A percentile compares a stretch with the other conserved stretches of the same genome.
Conservation (phyloP, 1,140 invertebrate genomes). For the Brachionus sp. region DNA sequence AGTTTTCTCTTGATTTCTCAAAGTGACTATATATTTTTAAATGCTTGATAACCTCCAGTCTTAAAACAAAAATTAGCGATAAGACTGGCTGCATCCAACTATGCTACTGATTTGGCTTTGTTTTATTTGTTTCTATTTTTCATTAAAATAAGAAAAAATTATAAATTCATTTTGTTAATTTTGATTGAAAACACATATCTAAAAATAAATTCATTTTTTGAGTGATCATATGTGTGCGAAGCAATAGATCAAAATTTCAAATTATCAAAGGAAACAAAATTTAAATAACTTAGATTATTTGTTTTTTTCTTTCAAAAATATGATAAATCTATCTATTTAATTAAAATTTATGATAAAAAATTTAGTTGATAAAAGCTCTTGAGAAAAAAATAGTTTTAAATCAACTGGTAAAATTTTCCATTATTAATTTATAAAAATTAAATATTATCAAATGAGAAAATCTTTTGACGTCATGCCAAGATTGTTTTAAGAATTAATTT, state of each 20-base stretch:
- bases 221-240: background rate
- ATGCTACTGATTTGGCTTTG: background rate
- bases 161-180: background rate
- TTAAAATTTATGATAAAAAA: constrained; percentile 16
- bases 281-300: background rate
- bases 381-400: background rate
- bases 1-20: background rate
- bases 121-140: background rate
- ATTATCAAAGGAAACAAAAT: constrained; percentile 6
- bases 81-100: background rate
- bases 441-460: background rate
- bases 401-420: background rate
- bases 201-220: background rate
- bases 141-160: background rate
- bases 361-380: background rate
- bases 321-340: constrained; percentile 26
- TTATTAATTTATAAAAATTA: background rate
- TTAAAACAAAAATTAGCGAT: background rate
- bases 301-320: background rate
- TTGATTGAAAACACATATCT: background rate
- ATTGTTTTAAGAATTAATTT: constrained; percentile 38
- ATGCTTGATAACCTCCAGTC: background rate
- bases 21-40: background rate
- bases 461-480: background rate
- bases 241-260: background rate